These are phyloP conservation scores for Drosophila nigricruria DNA, from an alignment of 2,888 invertebrate genomes.

Conservation along the genomic window DNA sequence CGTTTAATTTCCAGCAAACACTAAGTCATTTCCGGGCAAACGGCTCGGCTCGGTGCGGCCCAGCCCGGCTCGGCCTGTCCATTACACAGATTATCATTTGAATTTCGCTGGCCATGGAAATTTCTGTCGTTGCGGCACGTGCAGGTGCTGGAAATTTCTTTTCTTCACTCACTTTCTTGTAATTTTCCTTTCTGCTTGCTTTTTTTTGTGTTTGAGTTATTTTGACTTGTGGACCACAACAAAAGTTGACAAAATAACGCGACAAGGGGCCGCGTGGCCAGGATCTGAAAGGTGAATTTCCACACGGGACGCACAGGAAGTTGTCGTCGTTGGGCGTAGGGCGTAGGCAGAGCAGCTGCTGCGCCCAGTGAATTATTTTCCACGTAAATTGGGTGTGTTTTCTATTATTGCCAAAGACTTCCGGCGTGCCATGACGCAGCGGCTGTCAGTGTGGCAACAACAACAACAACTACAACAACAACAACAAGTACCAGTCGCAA, in stretches of 20 bases:
- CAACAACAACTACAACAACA: conserved; percentile 20
- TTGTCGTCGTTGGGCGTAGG: conserved; percentile 14
- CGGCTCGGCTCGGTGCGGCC: conserved; percentile 24
- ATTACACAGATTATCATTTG: conserved; percentile 77
- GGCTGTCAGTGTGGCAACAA: conserved; percentile 52
- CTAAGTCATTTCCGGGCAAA: conserved; percentile 77
- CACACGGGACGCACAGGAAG: conserved; percentile 46
- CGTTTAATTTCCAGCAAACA: conserved; percentile 74
- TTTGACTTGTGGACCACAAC: conserved; percentile 61
- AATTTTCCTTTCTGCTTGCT: conserved; percentile 4
- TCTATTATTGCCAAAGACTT: conserved; percentile 79
- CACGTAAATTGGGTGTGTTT: conserved; percentile 77
- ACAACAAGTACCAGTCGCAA: conserved; percentile 29
- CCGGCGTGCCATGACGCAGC: conserved; percentile 73
- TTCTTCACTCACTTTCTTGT: not conserved
- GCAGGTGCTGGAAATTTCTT: conserved; percentile 37
- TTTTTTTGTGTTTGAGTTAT: conserved; percentile 33
- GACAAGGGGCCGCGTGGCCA: conserved; percentile 28
- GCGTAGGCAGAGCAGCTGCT: conserved; percentile 46
- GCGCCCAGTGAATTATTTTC: conserved; percentile 70
- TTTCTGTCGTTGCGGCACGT: conserved; percentile 43
- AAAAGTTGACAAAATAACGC: conserved; percentile 70
- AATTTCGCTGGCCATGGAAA: conserved; percentile 61
- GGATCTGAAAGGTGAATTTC: conserved; percentile 58
- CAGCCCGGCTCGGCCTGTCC: conserved; percentile 49